Base-by-base conservation (phyloP, 2,888 invertebrate species). In the Parnassius mnemosyne region DNA sequence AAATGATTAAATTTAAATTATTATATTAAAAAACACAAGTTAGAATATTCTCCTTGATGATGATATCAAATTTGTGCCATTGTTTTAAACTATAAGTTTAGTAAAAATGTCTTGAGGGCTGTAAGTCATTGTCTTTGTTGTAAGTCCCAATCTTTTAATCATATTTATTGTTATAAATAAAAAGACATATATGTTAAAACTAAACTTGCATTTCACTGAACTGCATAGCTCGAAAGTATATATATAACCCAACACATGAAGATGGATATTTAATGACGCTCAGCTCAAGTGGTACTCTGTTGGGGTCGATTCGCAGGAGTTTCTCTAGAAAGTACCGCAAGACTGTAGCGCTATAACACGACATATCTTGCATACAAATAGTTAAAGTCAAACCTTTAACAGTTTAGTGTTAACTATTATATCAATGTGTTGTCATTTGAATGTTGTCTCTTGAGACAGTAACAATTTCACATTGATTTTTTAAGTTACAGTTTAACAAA, bases 241-340 rank as follows among this genome's bases (percentile, higher is more conserved):
- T 66, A 64, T 71, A 74, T 68, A 69, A 65, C 64, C 63, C 72
- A 72, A 76, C 78, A 76, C 77, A 80, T 79, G 75, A 74, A 78
- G 73, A 79, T 81, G 74, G 73, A 68, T 72, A 74, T 78, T 80
- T 76, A 74, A 73, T 72, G 77, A 69, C 73, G 75, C 49, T 58
- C 20, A 49, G 73, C 74, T 73, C 75, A 77, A 79, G 72, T 79
- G 79, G 77, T 57, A 58, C 50, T 43, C 13, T 9, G 77, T 75
- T 75, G 70, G 71, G 70, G 76, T 73, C 76, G 71, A 75, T 77
- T 77, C 80, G 80, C 84, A 81, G 82, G 85, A 88, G 86, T 92
- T 91, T 92, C 92, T 81, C 78, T 86, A 92, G 92, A 92, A 92
- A 92, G 92, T 90, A 84, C 87, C 85, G 84, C 83, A 83, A 84